phyloP scores from a whole-genome alignment of 1,140 invertebrate genomes.

The Anoplophora glabripennis region DNA sequence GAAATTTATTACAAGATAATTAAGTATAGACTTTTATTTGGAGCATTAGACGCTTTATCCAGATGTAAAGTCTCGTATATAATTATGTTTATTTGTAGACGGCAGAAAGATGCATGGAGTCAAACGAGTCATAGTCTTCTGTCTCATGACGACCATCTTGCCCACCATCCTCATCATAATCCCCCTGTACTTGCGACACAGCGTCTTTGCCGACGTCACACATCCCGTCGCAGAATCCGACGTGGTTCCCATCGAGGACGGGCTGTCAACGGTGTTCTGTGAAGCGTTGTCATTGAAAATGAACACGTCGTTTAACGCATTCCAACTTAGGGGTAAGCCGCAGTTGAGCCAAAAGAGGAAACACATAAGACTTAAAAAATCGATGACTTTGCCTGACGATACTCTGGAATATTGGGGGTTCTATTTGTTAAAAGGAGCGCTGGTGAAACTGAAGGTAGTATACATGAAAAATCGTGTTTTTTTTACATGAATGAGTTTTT shows the following conservation, averaged over 20 bases:
- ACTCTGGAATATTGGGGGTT: conserved; percentile 88
- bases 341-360: conserved; percentile 66
- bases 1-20: too few species aligned
- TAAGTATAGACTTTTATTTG: not conserved
- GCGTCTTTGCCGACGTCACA: conserved; percentile 67
- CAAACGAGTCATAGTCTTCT: conserved; percentile 70
- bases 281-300: conserved; percentile 72
- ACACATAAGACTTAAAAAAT: conserved; percentile 74
- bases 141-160: conserved; percentile 66
- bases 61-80: too few species aligned
- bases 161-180: conserved; percentile 69
- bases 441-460: conserved; percentile 31
- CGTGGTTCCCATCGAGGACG: conserved; percentile 73
- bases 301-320: conserved; percentile 78
- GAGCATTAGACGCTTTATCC: not conserved
- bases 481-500: not conserved
- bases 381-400: conserved; percentile 78
- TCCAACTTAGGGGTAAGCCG: conserved; percentile 69
- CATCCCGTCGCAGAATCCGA: conserved; percentile 78
- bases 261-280: conserved; percentile 76
- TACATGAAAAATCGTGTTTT: not conserved
- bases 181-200: conserved; percentile 72
- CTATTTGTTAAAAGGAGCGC: conserved; percentile 67
- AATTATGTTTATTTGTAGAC: conserved; percentile 55
- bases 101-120: conserved; percentile 70